Base-by-base conservation (phyloP, 2,113 vertebrate genomes). In the Melanocharis versteri region DNA sequence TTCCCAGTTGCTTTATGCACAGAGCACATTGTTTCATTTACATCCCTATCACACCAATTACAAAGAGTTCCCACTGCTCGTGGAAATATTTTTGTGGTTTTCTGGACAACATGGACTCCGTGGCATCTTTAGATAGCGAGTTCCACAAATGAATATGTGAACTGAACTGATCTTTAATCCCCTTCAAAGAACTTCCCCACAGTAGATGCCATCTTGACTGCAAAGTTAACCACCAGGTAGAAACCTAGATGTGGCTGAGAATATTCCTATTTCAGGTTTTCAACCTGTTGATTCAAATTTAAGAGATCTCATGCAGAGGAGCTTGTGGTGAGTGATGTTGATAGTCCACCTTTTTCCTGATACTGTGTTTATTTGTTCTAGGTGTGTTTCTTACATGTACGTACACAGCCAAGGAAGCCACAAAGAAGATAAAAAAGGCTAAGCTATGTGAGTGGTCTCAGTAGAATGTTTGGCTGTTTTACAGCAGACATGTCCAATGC, bases 381-480 rank as follows among this genome's bases (percentile, higher is more conserved):
- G 99, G 96, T 87, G 93, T 98, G 79, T 94, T 99, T 88, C 97
- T 99, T 83, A 96, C 96, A 37, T 98, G 97, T 91, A 93, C 97
- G 18, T 95, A 97, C 76, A 97, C 97, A 88, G 98, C 98, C 96
- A 99, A 98, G 92, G 98, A 98, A 89, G 96, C 97, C 14, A 97
- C 95, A 91, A 98, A 98, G 97, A 99, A 98, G 98, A 98, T 60
- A 64, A 99, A 98, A 97, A 99, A 99, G 72, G 95, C 98, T 88
- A 99, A 99, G 93, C 97, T 99, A 97, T 98, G 99, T 99, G 98
- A 98, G 98, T 98, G 45, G 57, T 95, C 35, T 79, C 60, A 40
- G 24, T 15, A 28, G 16, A 90, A 71, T 57, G 64, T 31, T 35
- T 91, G 33, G 9, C 24, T 79, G 44, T 6, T 86, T 79, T 61